Evolutionary conservation across 2,113 vertebrate species (phyloP), one percentile per base, ranked within the genome.

Genomic region (Herpetotheres cachinnans): DNA sequence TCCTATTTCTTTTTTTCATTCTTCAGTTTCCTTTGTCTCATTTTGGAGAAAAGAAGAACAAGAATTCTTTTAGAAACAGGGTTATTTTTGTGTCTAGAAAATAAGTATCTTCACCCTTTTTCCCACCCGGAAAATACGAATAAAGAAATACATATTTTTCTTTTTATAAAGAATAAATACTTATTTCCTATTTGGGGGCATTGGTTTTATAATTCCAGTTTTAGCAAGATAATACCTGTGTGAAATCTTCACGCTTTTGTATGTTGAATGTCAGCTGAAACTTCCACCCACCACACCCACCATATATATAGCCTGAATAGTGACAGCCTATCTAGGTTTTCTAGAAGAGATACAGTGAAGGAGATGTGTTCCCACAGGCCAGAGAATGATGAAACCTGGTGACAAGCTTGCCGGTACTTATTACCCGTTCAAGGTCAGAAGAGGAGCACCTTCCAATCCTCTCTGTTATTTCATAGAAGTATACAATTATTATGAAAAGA

Each of bases 321-420:
- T 14, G 25, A 78, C 93, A 59, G 17, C 20, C 5, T 47, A 21
- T 36, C 25, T 61, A 21, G 4, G 6, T 19, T 83, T 92, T 61
- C 49, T 54, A 16, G 12, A 69, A 90, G 5, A 59, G 12, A 3
- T 14, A 29, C 0, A 0, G 24, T 47, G 82, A 71, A 82, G 16
- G 9, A 80, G 22, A n/a, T 4, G 14, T 26, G 47, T 49, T 80
- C 3, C 26, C 20, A 13, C 4, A 32, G 44, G 26, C 16, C 61
- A 55, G 32, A 47, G 40, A 79, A 61, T 79, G 52, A 47, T 2
- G 2, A 76, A 88, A 63, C 10, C 6, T 3, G 2, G 16, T 49
- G 69, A 72, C 11, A 52, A 80, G 12, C 9, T 79, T 82, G 24
- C 6, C 7, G 65, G 47, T 11, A 49, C 24, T 71, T 74, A 34